Conservation (phyloP, 2,888 invertebrate species). For the Seladonia tumulorum region DNA sequence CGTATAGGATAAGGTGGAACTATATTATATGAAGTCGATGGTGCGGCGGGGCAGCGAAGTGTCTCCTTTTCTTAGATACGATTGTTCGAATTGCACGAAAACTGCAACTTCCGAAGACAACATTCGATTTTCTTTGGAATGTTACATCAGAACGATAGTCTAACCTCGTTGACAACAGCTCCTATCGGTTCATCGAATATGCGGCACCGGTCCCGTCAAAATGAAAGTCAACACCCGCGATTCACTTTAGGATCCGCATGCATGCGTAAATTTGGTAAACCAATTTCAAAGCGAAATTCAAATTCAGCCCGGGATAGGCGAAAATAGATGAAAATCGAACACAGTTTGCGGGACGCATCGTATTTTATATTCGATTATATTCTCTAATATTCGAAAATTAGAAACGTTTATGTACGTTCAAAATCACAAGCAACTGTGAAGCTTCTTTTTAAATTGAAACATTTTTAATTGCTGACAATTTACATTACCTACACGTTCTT, state of each 20-base stretch:
- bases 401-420: too few relatives aligned
- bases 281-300: background rate
- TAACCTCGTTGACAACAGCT: constrained; percentile 28
- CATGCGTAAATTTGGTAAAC: background rate
- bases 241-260: background rate
- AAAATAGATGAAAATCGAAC: background rate
- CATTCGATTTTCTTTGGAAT: constrained; percentile 24
- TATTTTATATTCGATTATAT: background rate
- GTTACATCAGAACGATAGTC: constrained; percentile 6
- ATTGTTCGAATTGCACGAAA: constrained; percentile 17
- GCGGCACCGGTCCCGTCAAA: constrained; percentile 8
- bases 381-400: too few relatives aligned
- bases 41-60: constrained; percentile 28
- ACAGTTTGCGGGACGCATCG: background rate
- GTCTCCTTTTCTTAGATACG: constrained; percentile 32
- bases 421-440: too few relatives aligned
- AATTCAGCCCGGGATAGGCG: background rate
- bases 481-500: background rate
- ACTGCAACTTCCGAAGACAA: constrained; percentile 35
- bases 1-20: constrained; percentile 56
- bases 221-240: constrained; percentile 20
- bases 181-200: constrained; percentile 42
- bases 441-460: background rate
- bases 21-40: constrained; percentile 33
- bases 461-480: background rate